Percentiles rank a stretch among this genome's conserved stretches.
phyloP scores from a whole-genome alignment of 2,113 vertebrate genomes.

The Cyprinodon brontotheroides region DNA sequence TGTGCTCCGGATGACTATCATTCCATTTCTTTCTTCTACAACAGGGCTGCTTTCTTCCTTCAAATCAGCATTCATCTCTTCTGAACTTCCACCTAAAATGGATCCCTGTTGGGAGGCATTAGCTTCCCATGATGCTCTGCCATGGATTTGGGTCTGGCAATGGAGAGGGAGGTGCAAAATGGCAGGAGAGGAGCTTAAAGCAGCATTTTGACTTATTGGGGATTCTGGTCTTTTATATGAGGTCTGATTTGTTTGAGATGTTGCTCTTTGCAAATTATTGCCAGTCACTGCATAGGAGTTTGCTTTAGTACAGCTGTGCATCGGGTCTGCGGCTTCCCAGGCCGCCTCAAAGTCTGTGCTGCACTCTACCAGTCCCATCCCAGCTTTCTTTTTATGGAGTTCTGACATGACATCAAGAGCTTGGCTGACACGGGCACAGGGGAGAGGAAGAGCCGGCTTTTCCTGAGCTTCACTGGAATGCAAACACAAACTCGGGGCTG shows the following conservation, averaged over 20 bases:
- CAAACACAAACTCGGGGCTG: conserved; percentile 68
- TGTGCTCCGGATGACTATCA: conserved; percentile 62
- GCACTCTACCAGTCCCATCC: conserved; percentile 72
- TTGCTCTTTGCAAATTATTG: conserved; percentile 29
- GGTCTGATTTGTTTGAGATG: conserved; percentile 65
- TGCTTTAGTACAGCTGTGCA: conserved; percentile 39
- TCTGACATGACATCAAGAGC: conserved; percentile 73
- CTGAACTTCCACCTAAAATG: conserved; percentile 23
- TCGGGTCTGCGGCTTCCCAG: conserved; percentile 69
- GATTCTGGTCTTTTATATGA: conserved; percentile 50
- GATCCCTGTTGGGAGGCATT: conserved; percentile 47
- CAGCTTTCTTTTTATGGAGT: conserved; percentile 48
- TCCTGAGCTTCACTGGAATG: conserved; percentile 74
- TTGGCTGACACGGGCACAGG: conserved; percentile 70
- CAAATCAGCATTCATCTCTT: conserved; percentile 29
- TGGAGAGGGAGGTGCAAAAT: conserved; percentile 74
- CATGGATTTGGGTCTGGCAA: conserved; percentile 74
- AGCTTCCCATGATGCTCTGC: conserved; percentile 62
- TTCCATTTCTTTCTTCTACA: conserved; percentile 59
- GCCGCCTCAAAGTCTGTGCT: conserved; percentile 70
- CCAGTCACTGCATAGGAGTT: conserved; percentile 66
- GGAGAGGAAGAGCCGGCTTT: conserved; percentile 66
- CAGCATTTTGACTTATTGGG: conserved; percentile 52
- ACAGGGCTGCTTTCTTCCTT: conserved; percentile 44
- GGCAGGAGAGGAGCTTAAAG: conserved; percentile 71